Conservation (phyloP, 1,140 invertebrate genomes). For the Berghia stephanieae region DNA sequence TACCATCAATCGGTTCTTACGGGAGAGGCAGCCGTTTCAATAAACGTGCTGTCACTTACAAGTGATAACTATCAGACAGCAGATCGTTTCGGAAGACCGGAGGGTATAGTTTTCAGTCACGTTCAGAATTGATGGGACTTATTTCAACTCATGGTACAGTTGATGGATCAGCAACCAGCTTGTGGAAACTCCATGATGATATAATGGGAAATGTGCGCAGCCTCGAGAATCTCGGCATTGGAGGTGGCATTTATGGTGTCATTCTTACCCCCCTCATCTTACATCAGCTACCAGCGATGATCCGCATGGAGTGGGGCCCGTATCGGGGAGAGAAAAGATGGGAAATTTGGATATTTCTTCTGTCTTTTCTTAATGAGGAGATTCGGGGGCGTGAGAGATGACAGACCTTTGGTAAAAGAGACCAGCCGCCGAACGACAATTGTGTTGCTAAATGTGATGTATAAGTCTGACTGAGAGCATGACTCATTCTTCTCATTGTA, state of each 20-base stretch:
- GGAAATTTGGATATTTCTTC: neutral
- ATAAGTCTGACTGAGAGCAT: too few species aligned
- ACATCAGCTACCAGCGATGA: neutral
- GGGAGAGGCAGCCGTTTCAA: neutral
- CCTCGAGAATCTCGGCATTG: neutral
- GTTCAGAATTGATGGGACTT: neutral
- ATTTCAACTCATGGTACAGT: neutral
- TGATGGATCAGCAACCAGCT: neutral
- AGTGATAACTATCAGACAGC: neutral
- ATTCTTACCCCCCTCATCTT: neutral
- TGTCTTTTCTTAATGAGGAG: neutral
- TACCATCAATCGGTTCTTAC: neutral
- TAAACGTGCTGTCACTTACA: neutral
- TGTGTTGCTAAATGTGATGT: too few species aligned
- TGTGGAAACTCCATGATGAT: neutral
- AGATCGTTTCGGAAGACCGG: neutral
- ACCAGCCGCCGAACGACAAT: neutral
- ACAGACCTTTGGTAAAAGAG: neutral
- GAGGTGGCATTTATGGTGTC: neutral
- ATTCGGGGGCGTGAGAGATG: neutral
- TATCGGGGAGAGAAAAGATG: neutral
- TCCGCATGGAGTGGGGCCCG: neutral
- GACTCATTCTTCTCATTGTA: too few species aligned
- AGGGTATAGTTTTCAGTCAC: neutral
- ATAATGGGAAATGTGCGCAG: neutral